Percentiles rank a stretch among this genome's conserved stretches.
These are phyloP conservation scores for Platycheirus albimanus DNA, from an alignment of 2,888 invertebrate genomes.

Conservation along the genomic window DNA sequence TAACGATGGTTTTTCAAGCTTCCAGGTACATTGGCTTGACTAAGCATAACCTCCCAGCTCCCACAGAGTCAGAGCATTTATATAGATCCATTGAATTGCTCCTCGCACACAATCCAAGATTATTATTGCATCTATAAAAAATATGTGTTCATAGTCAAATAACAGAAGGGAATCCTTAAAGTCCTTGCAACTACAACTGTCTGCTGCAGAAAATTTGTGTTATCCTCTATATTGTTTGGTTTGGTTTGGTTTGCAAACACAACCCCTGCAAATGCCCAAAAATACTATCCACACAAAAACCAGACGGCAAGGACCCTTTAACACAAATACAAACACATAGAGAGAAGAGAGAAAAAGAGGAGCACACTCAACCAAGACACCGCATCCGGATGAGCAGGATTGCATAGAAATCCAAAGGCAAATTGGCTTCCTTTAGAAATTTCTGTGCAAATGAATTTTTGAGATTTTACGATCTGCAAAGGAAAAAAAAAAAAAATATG, in stretches of 20 bases:
- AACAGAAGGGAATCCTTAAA: conserved; percentile 56
- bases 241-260: conserved; percentile 23
- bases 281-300: conserved; percentile 21
- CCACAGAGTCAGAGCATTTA: not conserved
- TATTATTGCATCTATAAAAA: conserved; percentile 71
- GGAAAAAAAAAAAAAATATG: not conserved
- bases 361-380: conserved; percentile 50
- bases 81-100: conserved; percentile 56
- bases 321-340: not conserved
- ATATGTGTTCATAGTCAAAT: conserved; percentile 56
- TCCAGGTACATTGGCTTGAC: conserved; percentile 49
- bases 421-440: conserved; percentile 74
- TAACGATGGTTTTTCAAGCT: conserved; percentile 39
- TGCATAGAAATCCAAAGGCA: conserved; percentile 68
- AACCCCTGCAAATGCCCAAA: conserved; percentile 45
- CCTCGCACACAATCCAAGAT: conserved; percentile 67
- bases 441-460: conserved; percentile 73
- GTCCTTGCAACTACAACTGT: conserved; percentile 56
- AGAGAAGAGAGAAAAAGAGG: not conserved
- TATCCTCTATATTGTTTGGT: conserved; percentile 37
- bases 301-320: conserved; percentile 1
- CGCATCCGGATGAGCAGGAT: conserved; percentile 62
- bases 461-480: conserved; percentile 71
- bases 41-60: not conserved
- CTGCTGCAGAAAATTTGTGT: conserved; percentile 61